Percentiles rank a stretch among this genome's conserved stretches.
Evolutionary conservation across 2,113 vertebrate species (phyloP).

Genomic region (Melanostigma gelatinosum): DNA sequence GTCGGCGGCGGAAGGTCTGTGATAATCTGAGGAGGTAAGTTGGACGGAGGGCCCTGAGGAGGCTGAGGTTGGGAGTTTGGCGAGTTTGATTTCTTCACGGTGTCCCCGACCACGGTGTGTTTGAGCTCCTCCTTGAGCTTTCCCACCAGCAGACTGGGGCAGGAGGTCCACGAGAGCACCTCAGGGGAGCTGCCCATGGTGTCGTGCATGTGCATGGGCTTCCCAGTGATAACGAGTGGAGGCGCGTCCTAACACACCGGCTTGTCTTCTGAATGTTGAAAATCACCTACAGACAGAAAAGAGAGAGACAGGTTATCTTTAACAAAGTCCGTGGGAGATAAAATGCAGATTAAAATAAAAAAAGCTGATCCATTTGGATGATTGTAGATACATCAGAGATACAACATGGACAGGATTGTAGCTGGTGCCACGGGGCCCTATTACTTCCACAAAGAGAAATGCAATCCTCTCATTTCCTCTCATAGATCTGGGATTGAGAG

Average conservation of each 20-base stretch:
- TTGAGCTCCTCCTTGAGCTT: slow-evolving; percentile 90
- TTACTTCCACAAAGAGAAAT: slow-evolving; percentile 45
- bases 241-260: slow-evolving; percentile 53
- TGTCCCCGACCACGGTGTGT: slow-evolving; percentile 77
- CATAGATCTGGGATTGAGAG: slow-evolving; percentile 50
- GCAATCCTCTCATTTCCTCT: slow-evolving; percentile 59
- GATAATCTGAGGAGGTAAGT: slow-evolving; percentile 84
- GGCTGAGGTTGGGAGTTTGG: slow-evolving; percentile 75
- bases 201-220: slow-evolving; percentile 89
- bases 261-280: slow-evolving; percentile 50
- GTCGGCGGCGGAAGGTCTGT: slow-evolving; percentile 86
- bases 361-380: slow-evolving; percentile 5
- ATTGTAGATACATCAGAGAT: slow-evolving; percentile 19
- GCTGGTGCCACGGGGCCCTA: background rate
- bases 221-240: slow-evolving; percentile 37
- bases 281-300: slow-evolving; percentile 69
- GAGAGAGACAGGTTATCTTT: background rate
- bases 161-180: slow-evolving; percentile 91
- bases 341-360: slow-evolving; percentile 8
- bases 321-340: background rate
- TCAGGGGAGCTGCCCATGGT: slow-evolving; percentile 96
- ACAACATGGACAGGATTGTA: slow-evolving; percentile 28
- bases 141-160: slow-evolving; percentile 86
- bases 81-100: slow-evolving; percentile 79
- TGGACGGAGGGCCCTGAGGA: slow-evolving; percentile 73